Conservation (phyloP, 2,113 vertebrate species). For the Oreochromis niloticus region DNA sequence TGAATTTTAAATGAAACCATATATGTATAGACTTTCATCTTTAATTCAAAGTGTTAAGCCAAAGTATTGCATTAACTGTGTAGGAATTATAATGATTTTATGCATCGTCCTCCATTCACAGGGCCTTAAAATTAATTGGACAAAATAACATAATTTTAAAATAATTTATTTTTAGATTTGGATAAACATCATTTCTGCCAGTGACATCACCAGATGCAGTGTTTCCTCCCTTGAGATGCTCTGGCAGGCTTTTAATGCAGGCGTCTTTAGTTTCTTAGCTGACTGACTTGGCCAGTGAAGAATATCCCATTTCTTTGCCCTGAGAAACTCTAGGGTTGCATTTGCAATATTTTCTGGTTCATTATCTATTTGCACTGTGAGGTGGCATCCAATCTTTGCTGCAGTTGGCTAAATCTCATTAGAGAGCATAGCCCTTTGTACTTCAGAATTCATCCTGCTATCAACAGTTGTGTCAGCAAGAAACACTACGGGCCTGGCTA, state of each 20-base stretch:
- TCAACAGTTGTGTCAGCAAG: not conserved
- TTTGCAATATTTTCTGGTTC: not conserved
- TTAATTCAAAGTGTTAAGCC: not conserved
- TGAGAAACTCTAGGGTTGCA: not conserved
- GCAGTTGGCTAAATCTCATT: not conserved
- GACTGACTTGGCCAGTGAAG: not conserved
- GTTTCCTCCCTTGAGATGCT: not conserved
- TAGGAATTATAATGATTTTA: not conserved
- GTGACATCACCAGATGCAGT: too few relatives aligned
- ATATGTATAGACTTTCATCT: not conserved
- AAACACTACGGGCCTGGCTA: not conserved
- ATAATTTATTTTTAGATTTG: not conserved
- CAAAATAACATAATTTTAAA: not conserved
- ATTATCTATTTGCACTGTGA: not conserved
- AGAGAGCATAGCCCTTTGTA: not conserved
- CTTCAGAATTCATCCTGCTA: not conserved
- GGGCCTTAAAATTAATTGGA: not conserved
- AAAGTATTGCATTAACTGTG: not conserved
- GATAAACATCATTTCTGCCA: accelerated
- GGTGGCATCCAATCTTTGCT: not conserved
- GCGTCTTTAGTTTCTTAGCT: not conserved
- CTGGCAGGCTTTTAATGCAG: not conserved
- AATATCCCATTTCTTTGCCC: not conserved
- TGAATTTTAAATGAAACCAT: not conserved
- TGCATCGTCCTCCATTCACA: not conserved